Percentiles rank a stretch among this genome's conserved stretches.
Evolutionary conservation across 1,140 invertebrate species (phyloP).

Genomic region (Paralvinella palmiformis): DNA sequence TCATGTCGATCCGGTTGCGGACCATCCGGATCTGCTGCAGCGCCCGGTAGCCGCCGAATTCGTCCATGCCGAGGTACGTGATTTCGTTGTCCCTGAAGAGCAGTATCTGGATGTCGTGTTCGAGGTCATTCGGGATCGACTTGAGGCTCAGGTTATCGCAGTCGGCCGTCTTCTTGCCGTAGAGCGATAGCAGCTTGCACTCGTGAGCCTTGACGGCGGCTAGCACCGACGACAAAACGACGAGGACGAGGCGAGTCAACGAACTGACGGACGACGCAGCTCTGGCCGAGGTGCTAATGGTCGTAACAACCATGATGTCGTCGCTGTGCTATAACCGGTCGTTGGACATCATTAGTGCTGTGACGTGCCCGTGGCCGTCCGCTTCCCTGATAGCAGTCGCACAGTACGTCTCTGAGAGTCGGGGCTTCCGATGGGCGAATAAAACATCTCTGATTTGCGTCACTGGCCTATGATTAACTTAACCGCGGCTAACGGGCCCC

Average conservation of each 20-base stretch:
- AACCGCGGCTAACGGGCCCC: no score
- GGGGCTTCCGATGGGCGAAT: no score
- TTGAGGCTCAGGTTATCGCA: constrained; percentile 28
- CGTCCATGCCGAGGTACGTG: constrained; percentile 19
- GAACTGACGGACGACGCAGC: no score
- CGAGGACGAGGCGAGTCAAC: neutral
- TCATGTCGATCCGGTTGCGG: constrained; percentile 31
- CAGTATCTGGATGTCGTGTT: constrained; percentile 27
- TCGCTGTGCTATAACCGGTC: no score
- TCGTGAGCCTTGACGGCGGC: neutral
- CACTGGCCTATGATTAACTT: no score
- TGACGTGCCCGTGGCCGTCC: no score
- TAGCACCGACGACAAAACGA: neutral
- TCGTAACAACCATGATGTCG: no score
- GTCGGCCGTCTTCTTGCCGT: constrained; percentile 26
- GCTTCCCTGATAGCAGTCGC: no score
- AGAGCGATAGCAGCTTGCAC: constrained; percentile 8
- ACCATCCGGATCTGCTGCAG: constrained; percentile 31
- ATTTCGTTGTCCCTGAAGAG: constrained; percentile 28
- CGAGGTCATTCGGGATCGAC: constrained; percentile 31
- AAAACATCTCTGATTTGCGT: no score
- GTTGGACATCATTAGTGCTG: no score
- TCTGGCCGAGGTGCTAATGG: no score
- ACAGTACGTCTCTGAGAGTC: no score
- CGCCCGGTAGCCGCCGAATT: constrained; percentile 31